phyloP scores from a whole-genome alignment of 2,113 vertebrate species.

The Lanius ludovicianus region DNA sequence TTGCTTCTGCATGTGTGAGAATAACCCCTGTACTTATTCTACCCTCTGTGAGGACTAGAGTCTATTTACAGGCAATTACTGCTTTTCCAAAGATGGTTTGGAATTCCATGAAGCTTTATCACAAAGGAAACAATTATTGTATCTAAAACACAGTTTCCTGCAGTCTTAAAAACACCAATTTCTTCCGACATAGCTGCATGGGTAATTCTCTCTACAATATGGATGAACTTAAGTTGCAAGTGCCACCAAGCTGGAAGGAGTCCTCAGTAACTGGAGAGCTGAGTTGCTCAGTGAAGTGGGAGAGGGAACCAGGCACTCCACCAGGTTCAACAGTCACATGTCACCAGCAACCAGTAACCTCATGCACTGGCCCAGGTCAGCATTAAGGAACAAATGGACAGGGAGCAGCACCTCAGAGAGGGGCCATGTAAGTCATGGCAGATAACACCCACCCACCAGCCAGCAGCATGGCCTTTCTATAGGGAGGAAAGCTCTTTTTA shows the following conservation, averaged over 20 bases:
- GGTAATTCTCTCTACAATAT: not conserved
- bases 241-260: not conserved
- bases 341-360: not conserved
- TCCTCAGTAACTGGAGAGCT: not conserved
- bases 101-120: not conserved
- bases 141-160: not conserved
- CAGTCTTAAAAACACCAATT: not conserved
- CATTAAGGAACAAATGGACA: not conserved
- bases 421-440: fast-evolving
- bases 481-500: not conserved
- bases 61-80: not conserved
- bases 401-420: not conserved
- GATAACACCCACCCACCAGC: not conserved
- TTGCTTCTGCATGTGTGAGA: not conserved
- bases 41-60: not conserved
- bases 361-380: not conserved
- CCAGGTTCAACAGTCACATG: not conserved
- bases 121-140: not conserved
- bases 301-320: not conserved
- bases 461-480: not conserved
- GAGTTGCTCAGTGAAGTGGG: not conserved
- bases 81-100: not conserved
- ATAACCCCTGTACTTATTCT: not conserved
- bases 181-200: not conserved
- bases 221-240: not conserved